Percentiles rank a stretch among this genome's conserved stretches.
These are phyloP conservation scores for Cyprinodon variegatus DNA, from an alignment of 2,113 vertebrate genomes.

Conservation along the genomic window DNA sequence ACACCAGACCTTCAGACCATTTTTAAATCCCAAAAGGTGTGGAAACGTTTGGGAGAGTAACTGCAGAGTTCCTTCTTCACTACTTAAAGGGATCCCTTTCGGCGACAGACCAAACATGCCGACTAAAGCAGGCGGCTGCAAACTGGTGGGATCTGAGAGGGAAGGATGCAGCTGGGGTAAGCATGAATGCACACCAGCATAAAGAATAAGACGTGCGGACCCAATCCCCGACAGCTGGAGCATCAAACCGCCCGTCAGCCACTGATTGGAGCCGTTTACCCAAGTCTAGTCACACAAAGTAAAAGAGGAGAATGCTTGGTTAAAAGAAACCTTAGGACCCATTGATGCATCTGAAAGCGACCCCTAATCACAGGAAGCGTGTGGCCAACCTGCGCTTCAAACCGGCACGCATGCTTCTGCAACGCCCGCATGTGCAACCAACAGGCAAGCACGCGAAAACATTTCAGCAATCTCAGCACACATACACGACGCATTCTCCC, in stretches of 20 bases:
- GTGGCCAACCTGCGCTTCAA: neutral
- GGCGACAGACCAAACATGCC: too few relatives aligned
- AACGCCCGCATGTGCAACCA: neutral
- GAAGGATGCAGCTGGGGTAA: neutral
- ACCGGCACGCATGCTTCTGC: neutral
- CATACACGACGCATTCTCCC: slow-evolving; percentile 44
- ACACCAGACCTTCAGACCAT: too few relatives aligned
- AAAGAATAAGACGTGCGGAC: neutral
- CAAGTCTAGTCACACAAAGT: neutral
- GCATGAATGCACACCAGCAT: slow-evolving; percentile 4
- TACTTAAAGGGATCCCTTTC: too few relatives aligned
- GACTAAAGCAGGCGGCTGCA: slow-evolving; percentile 4
- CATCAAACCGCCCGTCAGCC: neutral
- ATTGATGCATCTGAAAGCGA: neutral
- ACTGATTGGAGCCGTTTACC: neutral
- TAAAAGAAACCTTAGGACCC: too few relatives aligned
- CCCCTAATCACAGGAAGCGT: neutral
- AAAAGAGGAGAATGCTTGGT: neutral
- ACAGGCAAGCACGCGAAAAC: neutral
- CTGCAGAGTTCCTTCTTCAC: too few relatives aligned
- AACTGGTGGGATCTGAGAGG: neutral
- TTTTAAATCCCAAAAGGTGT: too few relatives aligned
- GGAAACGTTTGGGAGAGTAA: too few relatives aligned
- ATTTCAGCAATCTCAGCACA: slow-evolving; percentile 46
- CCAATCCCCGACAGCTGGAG: slow-evolving; percentile 14